Base-by-base conservation (phyloP, 2,888 invertebrate genomes). In the Icerya purchasi region DNA sequence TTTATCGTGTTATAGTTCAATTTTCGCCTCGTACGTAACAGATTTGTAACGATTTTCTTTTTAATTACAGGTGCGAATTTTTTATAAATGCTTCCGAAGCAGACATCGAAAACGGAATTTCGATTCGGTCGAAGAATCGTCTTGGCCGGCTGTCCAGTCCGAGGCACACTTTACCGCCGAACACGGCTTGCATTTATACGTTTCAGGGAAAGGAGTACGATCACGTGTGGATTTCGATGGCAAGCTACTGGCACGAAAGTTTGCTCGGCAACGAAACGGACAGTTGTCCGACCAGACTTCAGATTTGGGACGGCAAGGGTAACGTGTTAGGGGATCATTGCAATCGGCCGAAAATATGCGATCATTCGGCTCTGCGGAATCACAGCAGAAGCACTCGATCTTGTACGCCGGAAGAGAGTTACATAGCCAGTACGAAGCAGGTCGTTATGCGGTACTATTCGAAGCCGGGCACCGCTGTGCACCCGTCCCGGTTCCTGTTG, bases 221-320 rank as follows among this genome's bases (percentile, higher is more conserved):
- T 70, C 77, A 84, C 63, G 81, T 90, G 60, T 90, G 90, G 90
- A 76, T 89, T 65, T 88, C 86, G 72, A 89, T 89, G 70, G 81
- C 86, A 64, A 86, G 86, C 64, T 89, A 86, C 73, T 84, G 83
- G 65, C 84, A 87, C 66, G 79, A 86, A 68, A 59, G 62, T 22
- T 59, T 63, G 57, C 59, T 57, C 49, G 58, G 61, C 14, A 63
- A 63, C 53, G 63, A 62, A 25, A 36, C 5, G 14, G 14, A 5
- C 36, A 62, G 62, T 63, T 86, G 85, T 72, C 79, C 82, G 49
- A 84, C 83, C 25, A 77, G 82, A 66, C 72, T 86, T 63, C 77
- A 82, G 63, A 80, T 86, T 67, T 83, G 83, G 82, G 85, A 85
- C 70, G 84, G 83, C 58, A 78, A 78, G 64, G 64, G 63, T 54